A percentile compares a stretch with the other conserved stretches of the same genome.
Evolutionary conservation across 2,797 vertebrate species (phyloP).

Genomic region (Myoxocephalus aenaeus): DNA sequence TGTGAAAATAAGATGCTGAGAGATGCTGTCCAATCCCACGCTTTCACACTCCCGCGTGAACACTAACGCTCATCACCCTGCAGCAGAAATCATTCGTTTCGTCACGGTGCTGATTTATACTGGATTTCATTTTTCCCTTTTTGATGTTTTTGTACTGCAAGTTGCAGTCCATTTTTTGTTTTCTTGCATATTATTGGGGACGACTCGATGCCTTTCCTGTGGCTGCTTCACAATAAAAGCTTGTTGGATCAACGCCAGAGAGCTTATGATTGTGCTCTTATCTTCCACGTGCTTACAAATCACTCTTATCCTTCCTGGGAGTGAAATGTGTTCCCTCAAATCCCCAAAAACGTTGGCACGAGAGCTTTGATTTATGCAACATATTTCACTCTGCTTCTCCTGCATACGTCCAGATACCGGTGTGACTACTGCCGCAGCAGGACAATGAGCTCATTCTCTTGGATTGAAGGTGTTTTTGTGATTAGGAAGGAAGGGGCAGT

Average conservation of each 20-base stretch:
- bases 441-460: background rate
- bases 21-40: slow-evolving; percentile 44
- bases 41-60: slow-evolving; percentile 19
- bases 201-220: background rate
- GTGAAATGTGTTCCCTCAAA: background rate
- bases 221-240: background rate
- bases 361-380: background rate
- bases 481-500: background rate
- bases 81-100: slow-evolving; percentile 13
- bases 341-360: background rate
- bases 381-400: background rate
- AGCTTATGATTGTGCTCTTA: background rate
- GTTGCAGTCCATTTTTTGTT: background rate
- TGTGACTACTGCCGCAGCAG: background rate
- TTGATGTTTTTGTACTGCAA: background rate
- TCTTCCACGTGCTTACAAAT: background rate
- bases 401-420: background rate
- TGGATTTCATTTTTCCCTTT: background rate
- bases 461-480: background rate
- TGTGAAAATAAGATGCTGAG: slow-evolving; percentile 58
- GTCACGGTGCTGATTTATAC: background rate
- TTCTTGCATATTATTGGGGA: background rate
- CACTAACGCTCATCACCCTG: slow-evolving; percentile 15
- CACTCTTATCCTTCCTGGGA: background rate
- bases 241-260: background rate